Percentiles rank a stretch among this genome's conserved stretches.
phyloP scores from a whole-genome alignment of 1,140 invertebrate species.

The Hypsibius dujardini region DNA sequence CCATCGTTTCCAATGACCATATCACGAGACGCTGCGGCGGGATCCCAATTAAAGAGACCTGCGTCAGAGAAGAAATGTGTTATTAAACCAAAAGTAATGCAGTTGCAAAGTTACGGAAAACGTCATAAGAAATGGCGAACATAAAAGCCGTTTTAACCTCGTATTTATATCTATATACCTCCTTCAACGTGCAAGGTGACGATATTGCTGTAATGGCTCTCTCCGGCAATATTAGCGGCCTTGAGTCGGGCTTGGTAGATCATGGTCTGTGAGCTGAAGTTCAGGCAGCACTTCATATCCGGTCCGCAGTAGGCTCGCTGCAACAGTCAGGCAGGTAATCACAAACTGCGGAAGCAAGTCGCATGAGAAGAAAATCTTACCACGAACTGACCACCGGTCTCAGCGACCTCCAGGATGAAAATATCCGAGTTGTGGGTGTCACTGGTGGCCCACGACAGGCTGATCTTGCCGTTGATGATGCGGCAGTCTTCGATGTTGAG shows the following conservation, averaged over 20 bases:
- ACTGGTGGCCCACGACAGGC: not conserved
- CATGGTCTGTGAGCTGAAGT: constrained; percentile 73
- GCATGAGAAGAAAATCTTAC: not conserved
- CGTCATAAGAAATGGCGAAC: too few relatives aligned
- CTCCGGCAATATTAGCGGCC: constrained; percentile 85
- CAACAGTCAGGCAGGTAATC: constrained; percentile 26
- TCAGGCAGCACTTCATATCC: constrained; percentile 92
- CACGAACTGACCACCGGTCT: not conserved
- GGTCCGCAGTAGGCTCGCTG: constrained; percentile 96
- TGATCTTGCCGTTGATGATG: constrained; percentile 13
- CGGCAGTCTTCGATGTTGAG: constrained; percentile 15
- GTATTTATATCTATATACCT: constrained; percentile 50
- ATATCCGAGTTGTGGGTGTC: not conserved
- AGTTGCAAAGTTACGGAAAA: not conserved
- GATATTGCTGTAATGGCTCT: constrained; percentile 80
- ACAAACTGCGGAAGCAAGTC: not conserved
- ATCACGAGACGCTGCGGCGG: constrained; percentile 47
- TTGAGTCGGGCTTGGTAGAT: constrained; percentile 92
- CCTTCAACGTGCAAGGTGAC: constrained; percentile 90
- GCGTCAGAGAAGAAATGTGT: too few relatives aligned
- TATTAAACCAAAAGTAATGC: constrained; percentile 3
- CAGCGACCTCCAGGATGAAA: constrained; percentile 2
- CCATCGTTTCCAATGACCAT: constrained; percentile 69
- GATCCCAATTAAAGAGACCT: constrained; percentile 88
- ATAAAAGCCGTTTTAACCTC: too few relatives aligned